Conservation (phyloP, 2,113 vertebrate species). For the Tylochromis polylepis region DNA sequence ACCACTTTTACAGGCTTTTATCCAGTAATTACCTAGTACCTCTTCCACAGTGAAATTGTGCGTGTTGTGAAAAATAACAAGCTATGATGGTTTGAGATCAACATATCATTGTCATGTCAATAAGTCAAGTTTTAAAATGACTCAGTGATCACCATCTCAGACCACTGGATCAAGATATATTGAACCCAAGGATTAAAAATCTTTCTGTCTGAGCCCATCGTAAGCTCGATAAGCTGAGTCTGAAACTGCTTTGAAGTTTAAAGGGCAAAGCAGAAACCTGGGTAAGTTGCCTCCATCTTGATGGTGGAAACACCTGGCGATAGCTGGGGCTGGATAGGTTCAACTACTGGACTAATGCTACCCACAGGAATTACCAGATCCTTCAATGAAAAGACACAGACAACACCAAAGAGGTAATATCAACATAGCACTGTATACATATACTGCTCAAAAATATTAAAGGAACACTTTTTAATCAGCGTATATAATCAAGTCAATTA, state of each 20-base stretch:
- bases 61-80: not conserved
- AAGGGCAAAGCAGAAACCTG: constrained; percentile 73
- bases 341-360: constrained; percentile 75
- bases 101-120: not conserved
- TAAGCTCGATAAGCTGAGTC: not conserved
- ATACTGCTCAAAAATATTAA: not conserved
- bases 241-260: not conserved
- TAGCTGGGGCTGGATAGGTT: constrained; percentile 82
- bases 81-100: not conserved
- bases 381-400: constrained; percentile 64
- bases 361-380: constrained; percentile 58
- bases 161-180: not conserved
- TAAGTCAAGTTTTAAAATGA: not conserved
- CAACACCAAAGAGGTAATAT: constrained; percentile 10
- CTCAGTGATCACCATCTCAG: not conserved
- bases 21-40: not conserved
- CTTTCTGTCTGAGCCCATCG: not conserved
- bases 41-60: not conserved
- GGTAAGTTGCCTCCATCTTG: constrained; percentile 78
- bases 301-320: constrained; percentile 86
- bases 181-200: not conserved
- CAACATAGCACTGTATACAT: not conserved
- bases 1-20: not conserved
- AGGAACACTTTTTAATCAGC: not conserved
- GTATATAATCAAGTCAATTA: not conserved